Base-by-base conservation (phyloP, 2,113 vertebrate genomes). In the Labeo catla region DNA sequence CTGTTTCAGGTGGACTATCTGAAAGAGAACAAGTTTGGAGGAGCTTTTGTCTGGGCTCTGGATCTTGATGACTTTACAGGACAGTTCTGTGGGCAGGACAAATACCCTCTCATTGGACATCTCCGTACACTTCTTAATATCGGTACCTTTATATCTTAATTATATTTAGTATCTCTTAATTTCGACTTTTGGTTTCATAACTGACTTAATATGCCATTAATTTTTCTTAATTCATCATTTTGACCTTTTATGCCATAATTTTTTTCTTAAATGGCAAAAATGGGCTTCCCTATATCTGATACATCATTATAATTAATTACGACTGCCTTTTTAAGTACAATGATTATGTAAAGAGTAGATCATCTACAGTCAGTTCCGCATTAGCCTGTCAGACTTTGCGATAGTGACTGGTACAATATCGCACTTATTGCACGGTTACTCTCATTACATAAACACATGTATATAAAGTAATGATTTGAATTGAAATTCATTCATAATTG, bases 1-100 rank as follows among this genome's bases (percentile, higher is more conserved):
- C 21, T 82, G 65, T 74, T 57, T 59, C 61, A 96, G 96, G 93
- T 92, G 39, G 87, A 87, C 2, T 96, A 94, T 88, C 57, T 97
- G 70, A 95, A 95, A 85, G 85, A 92, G 1, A 93, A 94, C 47
- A 89, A 87, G 1, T 95, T 94, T 89, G 95, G 94, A 80, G 96
- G 95, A n/a, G 95, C 95, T 10, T 94, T 96, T 73, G 76, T 96
- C 73, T 97, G 95, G 95, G 74, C 94, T 81, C 90, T 97, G 81
- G 95, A 95, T 85, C 87, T 96, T 52, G 95, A 97, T 91, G 96
- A 96, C 83, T 96, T 96, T 86, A 28, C 54, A 8, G 95, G 95
- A 83, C 87, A 92, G 73, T 96, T 95, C 91, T 96, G 96, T 73
- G 89, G 88, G 80, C 87, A 95, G 85, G 95, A 95, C 57, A 91